phyloP scores from a whole-genome alignment of 2,888 invertebrate genomes.

The Creontiades dilutus region DNA sequence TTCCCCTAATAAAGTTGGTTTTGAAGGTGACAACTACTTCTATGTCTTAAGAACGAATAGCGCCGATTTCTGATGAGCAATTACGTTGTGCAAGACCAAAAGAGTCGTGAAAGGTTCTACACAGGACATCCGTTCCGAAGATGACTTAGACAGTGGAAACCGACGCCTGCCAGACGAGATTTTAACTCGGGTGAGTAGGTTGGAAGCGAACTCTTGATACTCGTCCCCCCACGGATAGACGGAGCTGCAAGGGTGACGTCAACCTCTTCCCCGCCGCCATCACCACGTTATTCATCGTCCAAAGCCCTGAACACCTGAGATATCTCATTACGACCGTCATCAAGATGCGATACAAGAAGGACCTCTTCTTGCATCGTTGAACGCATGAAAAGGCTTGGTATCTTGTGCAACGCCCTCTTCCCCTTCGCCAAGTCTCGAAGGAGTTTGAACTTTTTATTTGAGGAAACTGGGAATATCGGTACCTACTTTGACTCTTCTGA shows the following conservation, averaged over 20 bases:
- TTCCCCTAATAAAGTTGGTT: too few relatives aligned
- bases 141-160: not conserved
- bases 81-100: too few relatives aligned
- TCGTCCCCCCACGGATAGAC: constrained; percentile 35
- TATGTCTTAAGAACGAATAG: too few relatives aligned
- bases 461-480: constrained; percentile 31
- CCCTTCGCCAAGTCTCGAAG: not conserved
- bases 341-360: not conserved
- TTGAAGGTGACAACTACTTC: too few relatives aligned
- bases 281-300: not conserved
- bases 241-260: constrained; percentile 37
- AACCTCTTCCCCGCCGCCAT: not conserved
- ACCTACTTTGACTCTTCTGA: not conserved
- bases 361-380: not conserved
- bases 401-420: not conserved
- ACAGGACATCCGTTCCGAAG: not conserved
- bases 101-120: too few relatives aligned
- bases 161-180: not conserved
- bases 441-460: not conserved
- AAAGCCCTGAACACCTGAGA: not conserved
- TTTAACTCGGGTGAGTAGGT: not conserved
- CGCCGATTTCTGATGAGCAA: too few relatives aligned
- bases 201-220: not conserved
- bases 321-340: constrained; percentile 44
- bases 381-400: not conserved